A percentile compares a stretch with the other conserved stretches of the same genome.
These are phyloP conservation scores for Scaptomyza parva DNA, from an alignment of 2,888 invertebrate species.

Conservation along the genomic window DNA sequence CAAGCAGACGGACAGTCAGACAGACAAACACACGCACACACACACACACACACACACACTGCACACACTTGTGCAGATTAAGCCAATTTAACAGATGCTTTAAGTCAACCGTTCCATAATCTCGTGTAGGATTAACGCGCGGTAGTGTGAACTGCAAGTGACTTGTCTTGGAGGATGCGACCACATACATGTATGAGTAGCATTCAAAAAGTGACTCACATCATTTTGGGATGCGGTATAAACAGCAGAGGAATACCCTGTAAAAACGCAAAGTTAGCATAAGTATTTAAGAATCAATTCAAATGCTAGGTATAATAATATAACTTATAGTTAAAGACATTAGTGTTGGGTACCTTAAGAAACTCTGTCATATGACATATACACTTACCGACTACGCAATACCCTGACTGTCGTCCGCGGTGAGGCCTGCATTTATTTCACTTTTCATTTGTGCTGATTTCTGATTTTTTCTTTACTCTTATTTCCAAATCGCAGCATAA, in stretches of 20 bases:
- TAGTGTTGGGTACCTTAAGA: neutral
- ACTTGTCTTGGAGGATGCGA: constrained; percentile 21
- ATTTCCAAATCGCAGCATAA: constrained; percentile 66
- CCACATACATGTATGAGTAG: constrained; percentile 8
- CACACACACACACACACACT: constrained; percentile 47
- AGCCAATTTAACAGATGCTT: constrained; percentile 82
- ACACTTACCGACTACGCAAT: constrained; percentile 52
- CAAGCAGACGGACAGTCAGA: constrained; percentile 40
- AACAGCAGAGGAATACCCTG: constrained; percentile 32
- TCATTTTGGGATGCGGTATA: neutral
- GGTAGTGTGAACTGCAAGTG: constrained; percentile 59
- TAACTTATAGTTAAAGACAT: neutral
- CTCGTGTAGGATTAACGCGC: constrained; percentile 70
- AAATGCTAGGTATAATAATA: no score
- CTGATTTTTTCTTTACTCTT: constrained; percentile 32
- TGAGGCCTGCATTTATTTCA: constrained; percentile 58
- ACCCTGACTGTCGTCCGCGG: constrained; percentile 35
- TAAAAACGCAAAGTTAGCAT: neutral
- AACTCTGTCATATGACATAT: constrained; percentile 24
- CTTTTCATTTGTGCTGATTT: constrained; percentile 28
- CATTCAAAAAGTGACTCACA: constrained; percentile 37
- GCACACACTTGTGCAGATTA: constrained; percentile 68
- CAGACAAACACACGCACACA: constrained; percentile 20
- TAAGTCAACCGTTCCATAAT: constrained; percentile 75
- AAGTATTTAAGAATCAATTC: neutral